phyloP scores from a whole-genome alignment of 2,888 invertebrate genomes.

The Acanthosepion esculentum region DNA sequence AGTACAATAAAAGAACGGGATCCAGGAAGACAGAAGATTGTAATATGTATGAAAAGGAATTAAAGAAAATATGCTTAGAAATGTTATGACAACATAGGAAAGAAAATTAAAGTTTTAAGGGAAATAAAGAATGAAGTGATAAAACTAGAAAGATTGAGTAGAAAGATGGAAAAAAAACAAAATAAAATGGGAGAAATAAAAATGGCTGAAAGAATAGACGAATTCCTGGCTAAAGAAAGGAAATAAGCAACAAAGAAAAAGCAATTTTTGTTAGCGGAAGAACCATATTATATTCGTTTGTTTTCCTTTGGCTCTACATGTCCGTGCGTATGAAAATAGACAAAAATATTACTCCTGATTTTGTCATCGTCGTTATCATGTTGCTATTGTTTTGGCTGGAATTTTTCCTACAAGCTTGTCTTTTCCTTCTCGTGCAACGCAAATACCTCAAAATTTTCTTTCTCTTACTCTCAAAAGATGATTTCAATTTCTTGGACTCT shows the following conservation, averaged over 20 bases:
- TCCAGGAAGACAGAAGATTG: too few relatives aligned
- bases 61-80: too few relatives aligned
- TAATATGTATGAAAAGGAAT: too few relatives aligned
- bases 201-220: neutral
- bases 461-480: neutral
- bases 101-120: too few relatives aligned
- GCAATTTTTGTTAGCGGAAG: neutral
- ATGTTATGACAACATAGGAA: too few relatives aligned
- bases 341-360: neutral
- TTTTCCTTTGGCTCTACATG: neutral
- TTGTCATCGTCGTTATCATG: neutral
- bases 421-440: neutral
- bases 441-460: neutral
- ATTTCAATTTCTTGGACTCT: constrained; percentile 2
- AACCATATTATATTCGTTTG: neutral
- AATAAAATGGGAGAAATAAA: neutral
- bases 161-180: too few relatives aligned
- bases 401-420: neutral
- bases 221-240: neutral
- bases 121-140: too few relatives aligned
- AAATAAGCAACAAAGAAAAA: neutral
- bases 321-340: neutral
- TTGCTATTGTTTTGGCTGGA: neutral
- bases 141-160: too few relatives aligned
- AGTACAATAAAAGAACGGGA: too few relatives aligned